Base-by-base conservation (phyloP, 2,888 invertebrate genomes). In the Aquatica leii region DNA sequence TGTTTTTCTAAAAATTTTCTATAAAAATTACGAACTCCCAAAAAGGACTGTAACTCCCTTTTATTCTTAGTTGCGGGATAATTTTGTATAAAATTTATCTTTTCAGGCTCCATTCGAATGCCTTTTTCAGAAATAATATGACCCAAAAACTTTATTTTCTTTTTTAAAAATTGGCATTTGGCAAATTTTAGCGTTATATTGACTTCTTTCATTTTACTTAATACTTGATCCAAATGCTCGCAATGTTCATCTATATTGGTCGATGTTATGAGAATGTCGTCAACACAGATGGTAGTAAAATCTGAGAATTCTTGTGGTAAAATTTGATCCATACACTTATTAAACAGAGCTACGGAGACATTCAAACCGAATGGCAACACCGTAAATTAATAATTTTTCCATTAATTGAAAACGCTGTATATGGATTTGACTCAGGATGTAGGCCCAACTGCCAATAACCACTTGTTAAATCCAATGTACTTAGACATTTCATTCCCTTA, bases 391-490 rank as follows among this genome's bases (percentile, higher is more conserved):
- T 59, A 73, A 64, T 35, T 48, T 49, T 52, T 51, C 56, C 66
- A 5, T 66, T 61, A 8, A 67, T 60, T 37, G 71, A 40, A 62
- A 74, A 71, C 0, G 69, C 72, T 0, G 73, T 73, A 40, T 61
- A 73, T 43, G 67, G 50, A n/a, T 65, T 53, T 8, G 71, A 68
- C 1, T 67, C 61, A 52, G 62, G 31, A 3, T 64, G 55, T 0
- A 71, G 20, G 18, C 58, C 56, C 55, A 72, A 65, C 57, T 73
- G 72, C 71, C 71, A 72, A 57, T 73, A n/a, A n/a, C n/a, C n/a
- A n/a, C n/a, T n/a, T n/a, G n/a, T n/a, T n/a, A n/a, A n/a, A n/a
- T n/a, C n/a, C 0, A 71, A 43, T 1, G 64, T 60, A 0, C 68
- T 52, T 17, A 74, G 65, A 21, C 61, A 67, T 24, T 60, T 61